Evolutionary conservation across 2,797 vertebrate species (phyloP).

Genomic region (Varecia variegata): DNA sequence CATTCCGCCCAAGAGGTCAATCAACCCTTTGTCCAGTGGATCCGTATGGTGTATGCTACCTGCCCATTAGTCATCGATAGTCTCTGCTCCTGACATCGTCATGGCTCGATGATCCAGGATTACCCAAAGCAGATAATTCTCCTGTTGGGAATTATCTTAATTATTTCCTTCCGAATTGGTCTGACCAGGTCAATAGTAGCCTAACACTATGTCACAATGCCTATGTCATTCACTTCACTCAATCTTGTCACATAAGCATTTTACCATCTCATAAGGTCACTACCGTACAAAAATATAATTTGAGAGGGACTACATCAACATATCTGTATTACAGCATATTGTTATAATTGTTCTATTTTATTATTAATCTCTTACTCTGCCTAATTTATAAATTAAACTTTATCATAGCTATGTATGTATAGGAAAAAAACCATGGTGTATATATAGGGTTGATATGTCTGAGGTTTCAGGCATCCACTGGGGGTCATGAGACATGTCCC

Average conservation of each 20-base stretch:
- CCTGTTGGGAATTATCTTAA: too few relatives aligned
- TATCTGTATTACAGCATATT: background rate
- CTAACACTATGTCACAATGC: background rate
- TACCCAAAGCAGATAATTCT: background rate
- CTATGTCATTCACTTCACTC: background rate
- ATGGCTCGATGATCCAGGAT: background rate
- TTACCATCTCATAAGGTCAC: background rate
- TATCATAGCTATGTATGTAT: background rate
- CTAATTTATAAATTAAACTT: background rate
- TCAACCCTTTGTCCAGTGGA: background rate
- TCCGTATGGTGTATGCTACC: background rate
- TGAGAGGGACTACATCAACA: background rate
- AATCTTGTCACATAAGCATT: background rate
- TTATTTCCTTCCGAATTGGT: too few relatives aligned
- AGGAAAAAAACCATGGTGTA: background rate
- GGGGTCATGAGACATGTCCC: background rate
- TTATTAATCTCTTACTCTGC: background rate
- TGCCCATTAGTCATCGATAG: too few relatives aligned
- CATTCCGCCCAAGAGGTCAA: background rate
- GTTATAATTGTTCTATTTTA: background rate
- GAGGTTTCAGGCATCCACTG: background rate
- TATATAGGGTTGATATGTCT: background rate
- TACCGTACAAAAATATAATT: background rate
- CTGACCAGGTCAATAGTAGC: background rate
- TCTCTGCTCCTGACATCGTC: background rate